Conservation (phyloP, 2,888 invertebrate species). For the Cyclophora albipunctata region DNA sequence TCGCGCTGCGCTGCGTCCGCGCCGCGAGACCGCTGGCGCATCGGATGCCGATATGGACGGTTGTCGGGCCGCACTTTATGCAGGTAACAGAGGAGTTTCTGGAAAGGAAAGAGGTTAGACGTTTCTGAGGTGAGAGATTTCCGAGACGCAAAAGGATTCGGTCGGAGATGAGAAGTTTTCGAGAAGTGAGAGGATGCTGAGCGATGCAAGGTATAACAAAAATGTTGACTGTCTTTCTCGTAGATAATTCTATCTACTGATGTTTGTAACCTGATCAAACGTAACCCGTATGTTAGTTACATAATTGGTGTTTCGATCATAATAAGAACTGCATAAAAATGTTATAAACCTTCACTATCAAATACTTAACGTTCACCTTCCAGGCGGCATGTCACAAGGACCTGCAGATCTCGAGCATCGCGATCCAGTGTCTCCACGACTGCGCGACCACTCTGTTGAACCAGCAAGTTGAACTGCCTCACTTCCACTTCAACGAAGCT, state of each 20-base stretch:
- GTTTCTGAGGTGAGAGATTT: no score
- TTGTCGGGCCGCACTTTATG: constrained; percentile 94
- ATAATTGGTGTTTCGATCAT: no score
- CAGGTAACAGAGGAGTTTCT: constrained; percentile 74
- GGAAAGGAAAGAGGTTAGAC: not conserved
- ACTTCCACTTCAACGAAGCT: constrained; percentile 97
- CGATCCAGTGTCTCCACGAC: constrained; percentile 94
- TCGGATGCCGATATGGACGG: constrained; percentile 94
- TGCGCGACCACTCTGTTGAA: constrained; percentile 90
- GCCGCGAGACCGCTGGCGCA: constrained; percentile 93
- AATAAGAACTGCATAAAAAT: no score
- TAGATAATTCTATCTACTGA: no score
- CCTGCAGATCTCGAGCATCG: constrained; percentile 90
- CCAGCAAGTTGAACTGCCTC: constrained; percentile 90
- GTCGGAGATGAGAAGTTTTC: no score
- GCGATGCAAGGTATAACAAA: no score
- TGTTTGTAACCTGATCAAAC: no score
- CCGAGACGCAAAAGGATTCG: no score
- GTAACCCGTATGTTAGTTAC: no score
- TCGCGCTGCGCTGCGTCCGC: constrained; percentile 89
- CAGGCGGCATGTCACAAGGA: constrained; percentile 95
- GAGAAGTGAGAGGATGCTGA: no score
- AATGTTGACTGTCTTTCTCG: no score
- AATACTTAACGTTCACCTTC: not conserved
- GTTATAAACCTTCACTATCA: no score